phyloP scores from a whole-genome alignment of 2,888 invertebrate species.

The Scotopteryx bipunctaria region DNA sequence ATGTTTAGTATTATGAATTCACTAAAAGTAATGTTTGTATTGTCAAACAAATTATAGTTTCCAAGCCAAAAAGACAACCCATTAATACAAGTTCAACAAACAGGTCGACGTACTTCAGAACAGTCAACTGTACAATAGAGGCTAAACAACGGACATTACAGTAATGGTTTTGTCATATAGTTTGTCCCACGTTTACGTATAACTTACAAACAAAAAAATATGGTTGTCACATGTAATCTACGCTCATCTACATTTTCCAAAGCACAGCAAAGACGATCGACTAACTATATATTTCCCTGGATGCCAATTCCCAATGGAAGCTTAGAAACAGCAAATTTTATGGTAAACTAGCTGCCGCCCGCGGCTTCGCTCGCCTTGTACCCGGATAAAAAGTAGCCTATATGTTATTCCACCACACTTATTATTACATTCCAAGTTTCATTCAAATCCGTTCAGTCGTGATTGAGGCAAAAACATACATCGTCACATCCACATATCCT shows the following conservation, averaged over 20 bases:
- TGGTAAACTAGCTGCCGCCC: too few relatives aligned
- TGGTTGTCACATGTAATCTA: not conserved
- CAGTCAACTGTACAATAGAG: constrained; percentile 19
- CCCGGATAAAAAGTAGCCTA: too few relatives aligned
- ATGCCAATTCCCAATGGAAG: too few relatives aligned
- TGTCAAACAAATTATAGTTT: constrained; percentile 4
- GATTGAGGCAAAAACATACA: too few relatives aligned
- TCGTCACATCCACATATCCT: too few relatives aligned
- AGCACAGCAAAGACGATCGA: not conserved
- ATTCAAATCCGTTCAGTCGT: too few relatives aligned
- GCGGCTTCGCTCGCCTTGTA: too few relatives aligned
- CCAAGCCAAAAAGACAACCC: not conserved
- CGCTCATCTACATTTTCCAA: not conserved
- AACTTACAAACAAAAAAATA: too few relatives aligned
- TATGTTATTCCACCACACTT: too few relatives aligned
- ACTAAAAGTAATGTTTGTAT: not conserved
- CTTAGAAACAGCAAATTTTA: not conserved
- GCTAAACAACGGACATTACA: constrained; percentile 28
- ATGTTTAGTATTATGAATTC: not conserved
- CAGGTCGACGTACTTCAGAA: constrained; percentile 17
- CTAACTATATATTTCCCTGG: too few relatives aligned
- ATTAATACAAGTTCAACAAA: constrained; percentile 17
- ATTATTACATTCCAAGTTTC: too few relatives aligned
- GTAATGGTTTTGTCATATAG: constrained; percentile 25
- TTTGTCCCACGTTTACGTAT: constrained; percentile 5